Conservation (phyloP, 2,888 invertebrate genomes). For the Nomada lathburiana region DNA sequence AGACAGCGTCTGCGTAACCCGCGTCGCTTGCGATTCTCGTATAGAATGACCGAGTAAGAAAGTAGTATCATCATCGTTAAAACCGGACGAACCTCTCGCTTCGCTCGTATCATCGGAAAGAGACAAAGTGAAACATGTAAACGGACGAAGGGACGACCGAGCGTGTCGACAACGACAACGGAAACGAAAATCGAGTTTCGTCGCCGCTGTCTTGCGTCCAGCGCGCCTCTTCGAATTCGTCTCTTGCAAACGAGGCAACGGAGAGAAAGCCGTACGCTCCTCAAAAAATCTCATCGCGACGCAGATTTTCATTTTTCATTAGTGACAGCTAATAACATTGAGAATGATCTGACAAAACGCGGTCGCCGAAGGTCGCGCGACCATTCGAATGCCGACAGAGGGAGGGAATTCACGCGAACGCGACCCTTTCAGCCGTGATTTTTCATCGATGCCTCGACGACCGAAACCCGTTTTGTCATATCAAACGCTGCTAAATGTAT, state of each 20-base stretch:
- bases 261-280: slow-evolving; percentile 22
- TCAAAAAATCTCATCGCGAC: slow-evolving; percentile 57
- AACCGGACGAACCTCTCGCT: slow-evolving; percentile 40
- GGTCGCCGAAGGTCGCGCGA: slow-evolving; percentile 55
- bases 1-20: slow-evolving; percentile 55
- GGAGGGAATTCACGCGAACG: not conserved
- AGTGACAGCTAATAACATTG: slow-evolving; percentile 81
- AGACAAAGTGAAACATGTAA: slow-evolving; percentile 28
- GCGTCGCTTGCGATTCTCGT: slow-evolving; percentile 58
- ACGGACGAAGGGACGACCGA: not conserved
- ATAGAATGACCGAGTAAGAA: slow-evolving; percentile 9
- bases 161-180: not conserved
- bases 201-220: slow-evolving; percentile 2
- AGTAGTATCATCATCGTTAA: slow-evolving; percentile 8
- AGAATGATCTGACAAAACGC: slow-evolving; percentile 80
- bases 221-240: slow-evolving; percentile 1
- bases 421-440: not conserved
- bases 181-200: not conserved
- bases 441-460: slow-evolving; percentile 53
- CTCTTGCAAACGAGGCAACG: slow-evolving; percentile 24
- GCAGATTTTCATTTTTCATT: slow-evolving; percentile 63
- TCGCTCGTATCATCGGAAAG: slow-evolving; percentile 38
- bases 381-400: not conserved
- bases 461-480: slow-evolving; percentile 78
- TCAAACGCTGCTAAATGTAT: slow-evolving; percentile 75